phyloP scores from a whole-genome alignment of 1,140 invertebrate genomes.

The Procambarus virginalis region DNA sequence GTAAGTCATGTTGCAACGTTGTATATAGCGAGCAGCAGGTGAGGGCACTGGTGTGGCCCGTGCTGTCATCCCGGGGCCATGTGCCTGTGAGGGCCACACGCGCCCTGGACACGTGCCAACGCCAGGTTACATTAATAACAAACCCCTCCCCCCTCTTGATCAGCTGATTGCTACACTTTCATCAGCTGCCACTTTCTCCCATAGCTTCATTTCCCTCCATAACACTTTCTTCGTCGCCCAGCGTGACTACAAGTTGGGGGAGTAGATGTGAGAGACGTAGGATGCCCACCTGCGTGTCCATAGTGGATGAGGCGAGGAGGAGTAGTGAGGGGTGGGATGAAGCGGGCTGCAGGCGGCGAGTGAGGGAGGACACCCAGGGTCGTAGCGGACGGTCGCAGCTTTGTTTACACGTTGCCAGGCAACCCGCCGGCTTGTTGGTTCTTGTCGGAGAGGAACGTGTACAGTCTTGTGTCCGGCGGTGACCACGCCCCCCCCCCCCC shows the following conservation, averaged over 20 bases:
- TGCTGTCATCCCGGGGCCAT: neutral
- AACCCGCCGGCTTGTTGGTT: neutral
- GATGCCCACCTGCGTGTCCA: neutral
- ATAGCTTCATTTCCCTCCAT: neutral
- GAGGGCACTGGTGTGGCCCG: too few relatives aligned
- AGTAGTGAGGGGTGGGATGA: neutral
- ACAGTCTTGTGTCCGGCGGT: too few relatives aligned
- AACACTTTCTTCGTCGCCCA: neutral
- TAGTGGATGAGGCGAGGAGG: neutral
- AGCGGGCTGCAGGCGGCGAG: too few relatives aligned
- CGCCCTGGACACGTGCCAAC: neutral
- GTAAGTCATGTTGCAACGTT: too few relatives aligned
- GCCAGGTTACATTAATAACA: neutral
- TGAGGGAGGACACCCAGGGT: neutral
- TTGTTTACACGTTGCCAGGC: constrained; percentile 3
- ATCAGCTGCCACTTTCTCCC: neutral
- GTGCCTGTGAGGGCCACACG: neutral
- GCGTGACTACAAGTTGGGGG: neutral
- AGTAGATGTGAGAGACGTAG: neutral
- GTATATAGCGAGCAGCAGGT: too few relatives aligned
- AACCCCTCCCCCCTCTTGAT: neutral
- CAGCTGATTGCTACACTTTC: neutral
- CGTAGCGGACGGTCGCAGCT: neutral
- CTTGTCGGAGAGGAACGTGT: neutral
- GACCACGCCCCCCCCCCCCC: too few relatives aligned